Evolutionary conservation across 2,888 invertebrate species (phyloP).

Genomic region (Nemotelus pantherinus): DNA sequence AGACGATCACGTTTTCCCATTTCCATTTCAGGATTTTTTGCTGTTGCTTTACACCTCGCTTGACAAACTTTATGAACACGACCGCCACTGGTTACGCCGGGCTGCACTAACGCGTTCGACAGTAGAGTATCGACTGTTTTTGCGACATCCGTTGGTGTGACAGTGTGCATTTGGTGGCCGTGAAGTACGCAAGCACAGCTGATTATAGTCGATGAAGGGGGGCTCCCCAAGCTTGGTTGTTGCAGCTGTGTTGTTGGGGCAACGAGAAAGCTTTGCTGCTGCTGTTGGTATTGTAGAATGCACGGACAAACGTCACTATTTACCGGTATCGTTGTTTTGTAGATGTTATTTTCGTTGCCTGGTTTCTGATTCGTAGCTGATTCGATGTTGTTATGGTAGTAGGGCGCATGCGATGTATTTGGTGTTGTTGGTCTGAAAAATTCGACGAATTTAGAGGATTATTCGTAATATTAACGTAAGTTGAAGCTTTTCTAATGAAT

Average conservation of each 20-base stretch:
- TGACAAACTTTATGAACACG: background rate
- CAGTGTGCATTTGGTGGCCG: slow-evolving; percentile 47
- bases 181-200: slow-evolving; percentile 38
- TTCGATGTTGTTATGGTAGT: slow-evolving; percentile 33
- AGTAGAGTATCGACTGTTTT: slow-evolving; percentile 61
- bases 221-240: slow-evolving; percentile 21
- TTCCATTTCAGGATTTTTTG: slow-evolving; percentile 34
- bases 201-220: slow-evolving; percentile 9
- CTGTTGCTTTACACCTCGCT: background rate
- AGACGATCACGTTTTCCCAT: slow-evolving; percentile 58
- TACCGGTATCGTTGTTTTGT: slow-evolving; percentile 62
- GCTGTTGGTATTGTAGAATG: slow-evolving; percentile 47
- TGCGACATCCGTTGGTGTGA: slow-evolving; percentile 41
- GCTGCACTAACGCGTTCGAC: slow-evolving; percentile 59
- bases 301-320: slow-evolving; percentile 53
- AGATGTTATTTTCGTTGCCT: slow-evolving; percentile 54
- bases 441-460: background rate
- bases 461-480: background rate
- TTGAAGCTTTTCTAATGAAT: background rate
- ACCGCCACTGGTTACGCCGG: slow-evolving; percentile 53
- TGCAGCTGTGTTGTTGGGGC: background rate
- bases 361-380: slow-evolving; percentile 38
- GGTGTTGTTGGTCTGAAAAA: slow-evolving; percentile 36
- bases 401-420: slow-evolving; percentile 46
- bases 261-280: slow-evolving; percentile 55